Evolutionary conservation across 2,888 invertebrate species (phyloP).

Genomic region (Girardia tigrina): DNA sequence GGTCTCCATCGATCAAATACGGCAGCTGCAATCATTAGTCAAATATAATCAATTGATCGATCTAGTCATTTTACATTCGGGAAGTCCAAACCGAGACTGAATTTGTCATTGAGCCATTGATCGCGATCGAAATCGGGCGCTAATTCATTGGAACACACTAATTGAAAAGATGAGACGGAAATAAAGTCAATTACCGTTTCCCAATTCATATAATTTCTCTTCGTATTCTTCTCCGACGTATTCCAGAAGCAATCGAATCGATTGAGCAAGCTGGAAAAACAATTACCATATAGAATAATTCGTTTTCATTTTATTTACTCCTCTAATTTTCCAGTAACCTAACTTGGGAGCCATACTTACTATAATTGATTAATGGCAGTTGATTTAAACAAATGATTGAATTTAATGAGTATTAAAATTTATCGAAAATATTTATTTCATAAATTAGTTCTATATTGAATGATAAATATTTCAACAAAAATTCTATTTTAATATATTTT

Average conservation of each 20-base stretch:
- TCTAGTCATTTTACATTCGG: conserved; percentile 32
- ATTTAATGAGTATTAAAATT: neutral
- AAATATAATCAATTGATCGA: neutral
- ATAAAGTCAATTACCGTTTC: neutral
- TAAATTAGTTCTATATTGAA: no score
- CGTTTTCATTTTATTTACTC: neutral
- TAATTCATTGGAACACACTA: neutral
- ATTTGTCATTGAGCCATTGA: conserved; percentile 26
- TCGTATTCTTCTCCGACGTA: conserved; percentile 16
- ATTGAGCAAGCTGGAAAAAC: conserved; percentile 15
- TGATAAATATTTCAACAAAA: no score
- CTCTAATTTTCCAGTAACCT: conserved; percentile 23
- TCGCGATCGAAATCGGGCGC: conserved; percentile 15
- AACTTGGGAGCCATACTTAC: neutral
- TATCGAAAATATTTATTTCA: neutral
- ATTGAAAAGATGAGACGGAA: no score
- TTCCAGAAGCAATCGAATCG: conserved; percentile 5
- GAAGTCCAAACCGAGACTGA: conserved; percentile 16
- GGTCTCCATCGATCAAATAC: neutral
- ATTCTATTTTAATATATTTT: neutral
- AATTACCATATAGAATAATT: neutral
- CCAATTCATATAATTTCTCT: neutral
- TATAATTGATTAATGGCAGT: neutral
- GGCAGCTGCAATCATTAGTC: neutral
- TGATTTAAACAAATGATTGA: neutral